Percentiles rank a stretch among this genome's conserved stretches.
These are phyloP conservation scores for Virgularia gustaviana DNA, from an alignment of 92 coral and sea anemone genomes.

Conservation along the genomic window DNA sequence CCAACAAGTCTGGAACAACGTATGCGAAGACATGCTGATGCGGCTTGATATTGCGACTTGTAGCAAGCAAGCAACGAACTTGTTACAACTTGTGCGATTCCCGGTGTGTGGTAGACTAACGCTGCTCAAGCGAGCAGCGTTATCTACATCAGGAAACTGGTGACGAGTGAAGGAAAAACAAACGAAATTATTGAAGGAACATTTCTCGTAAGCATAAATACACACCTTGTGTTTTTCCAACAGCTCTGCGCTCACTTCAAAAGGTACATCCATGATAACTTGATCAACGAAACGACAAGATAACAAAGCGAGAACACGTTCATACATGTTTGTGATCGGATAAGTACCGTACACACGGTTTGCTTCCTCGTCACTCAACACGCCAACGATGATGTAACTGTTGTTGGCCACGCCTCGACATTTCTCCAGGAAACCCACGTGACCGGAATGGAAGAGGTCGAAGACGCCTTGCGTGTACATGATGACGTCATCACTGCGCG, in stretches of 20 bases:
- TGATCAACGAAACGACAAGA: constrained; percentile 93
- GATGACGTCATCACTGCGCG: constrained; percentile 70
- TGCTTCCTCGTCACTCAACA: constrained; percentile 88
- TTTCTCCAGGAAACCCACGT: constrained; percentile 80
- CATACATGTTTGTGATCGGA: constrained; percentile 93
- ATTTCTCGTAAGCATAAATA: too few species aligned
- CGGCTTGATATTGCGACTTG: too few species aligned
- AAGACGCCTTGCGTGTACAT: constrained; percentile 91
- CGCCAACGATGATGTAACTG: constrained; percentile 69
- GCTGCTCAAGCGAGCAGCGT: neutral
- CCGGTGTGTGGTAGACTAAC: neutral
- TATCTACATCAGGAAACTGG: neutral
- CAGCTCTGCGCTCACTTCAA: constrained; percentile 69
- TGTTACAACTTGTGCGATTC: too few species aligned
- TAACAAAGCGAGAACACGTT: constrained; percentile 82
- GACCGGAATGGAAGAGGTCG: constrained; percentile 91
- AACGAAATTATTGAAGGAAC: too few species aligned
- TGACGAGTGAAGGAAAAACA: too few species aligned
- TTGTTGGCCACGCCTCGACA: constrained; percentile 75
- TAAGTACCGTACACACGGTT: constrained; percentile 93
- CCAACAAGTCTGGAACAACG: too few species aligned
- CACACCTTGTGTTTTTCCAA: constrained; percentile 80
- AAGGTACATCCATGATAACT: constrained; percentile 91
- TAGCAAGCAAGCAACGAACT: too few species aligned
- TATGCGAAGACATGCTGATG: too few species aligned